Base-by-base conservation (phyloP, 2,888 invertebrate genomes). In the Bedellia somnulentella region DNA sequence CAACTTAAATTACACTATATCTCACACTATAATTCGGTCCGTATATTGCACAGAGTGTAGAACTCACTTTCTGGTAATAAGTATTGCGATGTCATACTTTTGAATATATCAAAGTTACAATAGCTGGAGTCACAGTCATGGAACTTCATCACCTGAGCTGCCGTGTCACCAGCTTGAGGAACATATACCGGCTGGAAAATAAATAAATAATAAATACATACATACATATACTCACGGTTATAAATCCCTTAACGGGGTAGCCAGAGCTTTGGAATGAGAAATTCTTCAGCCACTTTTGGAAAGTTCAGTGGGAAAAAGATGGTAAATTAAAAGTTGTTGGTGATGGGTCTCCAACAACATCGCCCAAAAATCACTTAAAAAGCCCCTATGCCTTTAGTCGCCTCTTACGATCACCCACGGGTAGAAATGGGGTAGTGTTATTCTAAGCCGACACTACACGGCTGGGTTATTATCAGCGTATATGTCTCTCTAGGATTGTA, bases 111-210 rank as follows among this genome's bases (percentile, higher is more conserved):
- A 30, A 57, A 54, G 15, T 47, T 46, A 35, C 71, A 73, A 26
- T 49, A 43, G 1, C 41, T 34, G 9, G 36, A 22, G 2, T 51
- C 60, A 22, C 70, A 70, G 40, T 49, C 52, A 2, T 34, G 41
- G 39, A 73, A 52, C 32, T 42, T 51, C 1, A 66, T 45, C 4
- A 36, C 22, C 2, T 49, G 42, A 1, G 51, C 45, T 1, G 49
- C 38, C 0, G 58, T 52, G 6, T 54, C 48, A 1, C 71, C 73
- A 2, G 70, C 67, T 42, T 56, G 54, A 2, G 57, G 44, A 1
- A 71, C 39, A 44, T 61, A 73, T 3, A 73, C 47, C 0, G 73
- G 67, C 73, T 73, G 62, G 1, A 56, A 57, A 27, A 10, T 29
- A 29, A 31, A 14, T 29, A 4, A 28, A 16, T 8, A 12, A n/a